Conservation (phyloP, 1,140 invertebrate species). For the Drosophila teissieri region DNA sequence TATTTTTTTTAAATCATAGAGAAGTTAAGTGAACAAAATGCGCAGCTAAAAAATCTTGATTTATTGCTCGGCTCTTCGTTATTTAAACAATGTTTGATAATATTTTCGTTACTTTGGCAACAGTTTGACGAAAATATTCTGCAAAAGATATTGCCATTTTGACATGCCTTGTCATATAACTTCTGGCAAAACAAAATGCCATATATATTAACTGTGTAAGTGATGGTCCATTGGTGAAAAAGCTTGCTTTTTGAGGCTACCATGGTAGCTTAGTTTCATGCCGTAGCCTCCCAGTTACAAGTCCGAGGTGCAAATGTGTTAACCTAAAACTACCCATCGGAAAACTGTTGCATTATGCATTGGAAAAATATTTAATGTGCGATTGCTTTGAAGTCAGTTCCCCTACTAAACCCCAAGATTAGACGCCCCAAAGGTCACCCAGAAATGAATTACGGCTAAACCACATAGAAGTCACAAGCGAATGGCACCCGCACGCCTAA, state of each 20-base stretch:
- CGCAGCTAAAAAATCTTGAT: too few species aligned
- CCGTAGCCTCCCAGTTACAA: too few species aligned
- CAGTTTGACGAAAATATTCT: neutral
- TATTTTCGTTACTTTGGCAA: too few species aligned
- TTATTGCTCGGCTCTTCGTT: too few species aligned
- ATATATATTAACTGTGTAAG: neutral
- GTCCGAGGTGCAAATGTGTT: too few species aligned
- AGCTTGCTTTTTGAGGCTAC: neutral
- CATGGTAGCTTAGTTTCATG: neutral
- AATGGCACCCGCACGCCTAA: conserved; percentile 55
- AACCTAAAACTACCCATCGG: too few species aligned
- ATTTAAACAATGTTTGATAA: too few species aligned
- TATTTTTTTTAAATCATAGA: too few species aligned
- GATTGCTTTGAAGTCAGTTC: neutral
- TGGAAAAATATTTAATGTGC: too few species aligned
- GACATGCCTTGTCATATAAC: neutral
- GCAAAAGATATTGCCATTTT: neutral
- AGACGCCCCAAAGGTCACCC: conserved; percentile 53
- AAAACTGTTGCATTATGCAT: conserved; percentile 4
- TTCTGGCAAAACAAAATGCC: neutral
- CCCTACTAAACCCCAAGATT: conserved; percentile 1
- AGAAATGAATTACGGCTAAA: conserved; percentile 55
- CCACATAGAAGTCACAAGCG: conserved; percentile 15
- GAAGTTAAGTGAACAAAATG: too few species aligned
- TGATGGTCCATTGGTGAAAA: neutral